Base-by-base conservation (phyloP, 2,888 invertebrate species). In the Agrotis segetum region DNA sequence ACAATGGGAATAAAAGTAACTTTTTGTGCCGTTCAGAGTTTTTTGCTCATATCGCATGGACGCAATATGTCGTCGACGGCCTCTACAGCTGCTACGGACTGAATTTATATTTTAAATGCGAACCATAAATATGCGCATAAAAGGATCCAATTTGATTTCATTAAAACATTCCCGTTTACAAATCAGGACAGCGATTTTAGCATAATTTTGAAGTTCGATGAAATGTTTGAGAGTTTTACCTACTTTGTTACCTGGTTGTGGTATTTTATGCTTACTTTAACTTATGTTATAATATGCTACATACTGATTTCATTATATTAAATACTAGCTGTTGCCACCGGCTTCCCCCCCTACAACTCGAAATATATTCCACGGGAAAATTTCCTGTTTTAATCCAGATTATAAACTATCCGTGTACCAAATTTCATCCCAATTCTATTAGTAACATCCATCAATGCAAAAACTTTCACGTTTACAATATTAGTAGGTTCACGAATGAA, bases 41-140 rank as follows among this genome's bases (percentile, higher is more conserved):
- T 91, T 92, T 91, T 88, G 85, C 80, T 85, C 82, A 81, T 81
- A 84, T 85, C 82, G 84, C 79, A 83, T 74, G 85, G 74, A 80
- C 88, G 84, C 91, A 92, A 91, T 90, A 87, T 92, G 91, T 89
- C 89, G 86, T 77, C 88, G 80, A 74, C 79, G 75, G 73, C 80
- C 73, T 81, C 77, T 77, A 74, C 86, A 87, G 85, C 86, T 85
- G 88, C 67, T 75, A 82, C 81, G 75, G 74, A 66, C 86, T 73
- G 82, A 83, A 87, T 88, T 87, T 88, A 87, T 87, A 87, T 87
- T 88, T 88, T 88, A 85, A 85, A 89, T 86, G 85, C 85, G 83
- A 87, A 87, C 84, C 88, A 91, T 93, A 93, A 94, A 93, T 95
- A 96, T 96, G 96, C 94, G 94, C 95, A 95, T 95, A 95, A 95